phyloP scores from a whole-genome alignment of 2,113 vertebrate species.

The Gambusia holbrooki region DNA sequence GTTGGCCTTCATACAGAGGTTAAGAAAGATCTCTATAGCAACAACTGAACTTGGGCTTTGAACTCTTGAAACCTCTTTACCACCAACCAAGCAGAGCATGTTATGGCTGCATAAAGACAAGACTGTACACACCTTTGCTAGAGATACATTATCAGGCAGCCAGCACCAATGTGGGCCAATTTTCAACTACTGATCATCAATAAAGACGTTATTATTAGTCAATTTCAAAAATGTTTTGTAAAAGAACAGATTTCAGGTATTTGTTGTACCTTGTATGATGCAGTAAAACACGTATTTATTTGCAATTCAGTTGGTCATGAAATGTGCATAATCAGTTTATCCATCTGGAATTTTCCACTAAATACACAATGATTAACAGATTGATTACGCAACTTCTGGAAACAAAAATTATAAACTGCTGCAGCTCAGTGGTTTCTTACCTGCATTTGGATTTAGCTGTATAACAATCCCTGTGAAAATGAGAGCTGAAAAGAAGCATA shows the following conservation, averaged over 20 bases:
- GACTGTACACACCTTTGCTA: background rate
- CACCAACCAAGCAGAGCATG: background rate
- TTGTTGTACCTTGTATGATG: background rate
- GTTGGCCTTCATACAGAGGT: background rate
- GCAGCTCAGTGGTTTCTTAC: constrained; percentile 60
- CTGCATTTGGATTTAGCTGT: constrained; percentile 85
- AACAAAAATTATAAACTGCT: background rate
- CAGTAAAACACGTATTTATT: background rate
- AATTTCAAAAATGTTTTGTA: background rate
- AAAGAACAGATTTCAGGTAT: background rate
- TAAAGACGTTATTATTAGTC: background rate
- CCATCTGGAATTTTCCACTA: background rate
- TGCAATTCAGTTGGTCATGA: background rate
- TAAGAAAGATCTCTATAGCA: constrained; percentile 12
- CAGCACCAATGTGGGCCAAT: background rate
- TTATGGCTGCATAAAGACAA: background rate
- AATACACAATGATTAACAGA: background rate
- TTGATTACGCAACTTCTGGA: background rate
- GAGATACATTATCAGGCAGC: background rate
- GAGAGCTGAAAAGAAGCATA: constrained; percentile 76
- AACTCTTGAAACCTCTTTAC: background rate
- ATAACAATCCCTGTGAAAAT: constrained; percentile 87
- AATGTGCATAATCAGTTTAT: background rate
- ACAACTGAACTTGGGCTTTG: constrained; percentile 19
- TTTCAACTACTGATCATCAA: background rate